phyloP scores from a whole-genome alignment of 2,797 vertebrate species.

The Clangula hyemalis region DNA sequence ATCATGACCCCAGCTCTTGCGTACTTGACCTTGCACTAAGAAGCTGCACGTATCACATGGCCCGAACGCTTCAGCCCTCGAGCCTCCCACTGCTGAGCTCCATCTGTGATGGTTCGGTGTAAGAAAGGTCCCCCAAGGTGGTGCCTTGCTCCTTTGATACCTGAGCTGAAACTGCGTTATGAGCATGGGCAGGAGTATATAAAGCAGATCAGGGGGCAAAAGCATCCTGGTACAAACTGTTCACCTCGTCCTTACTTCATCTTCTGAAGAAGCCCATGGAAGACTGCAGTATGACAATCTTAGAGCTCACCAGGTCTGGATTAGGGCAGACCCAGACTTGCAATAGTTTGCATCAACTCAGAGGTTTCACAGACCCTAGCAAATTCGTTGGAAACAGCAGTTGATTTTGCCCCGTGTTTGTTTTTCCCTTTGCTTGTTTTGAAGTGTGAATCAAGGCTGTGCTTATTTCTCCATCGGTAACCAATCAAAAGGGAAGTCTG shows the following conservation, averaged over 20 bases:
- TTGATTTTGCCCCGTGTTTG: neutral
- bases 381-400: neutral
- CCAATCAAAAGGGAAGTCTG: neutral
- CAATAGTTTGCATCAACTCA: neutral
- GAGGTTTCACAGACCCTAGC: neutral
- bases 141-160: neutral
- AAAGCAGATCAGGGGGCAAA: neutral
- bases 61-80: neutral
- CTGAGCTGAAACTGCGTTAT: neutral
- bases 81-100: neutral
- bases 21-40: neutral
- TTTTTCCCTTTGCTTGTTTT: slow-evolving; percentile 18
- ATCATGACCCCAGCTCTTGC: rapidly evolving
- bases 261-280: neutral
- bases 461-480: neutral
- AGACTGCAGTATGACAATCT: neutral
- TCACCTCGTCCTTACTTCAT: neutral
- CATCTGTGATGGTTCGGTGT: rapidly evolving
- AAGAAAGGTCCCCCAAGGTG: neutral
- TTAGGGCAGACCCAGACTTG: neutral
- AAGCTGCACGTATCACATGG: neutral
- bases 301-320: neutral
- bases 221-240: neutral
- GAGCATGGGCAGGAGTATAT: neutral
- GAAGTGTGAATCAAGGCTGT: neutral